phyloP scores from a whole-genome alignment of 2,113 vertebrate genomes.

The Odontophorus gujanensis region DNA sequence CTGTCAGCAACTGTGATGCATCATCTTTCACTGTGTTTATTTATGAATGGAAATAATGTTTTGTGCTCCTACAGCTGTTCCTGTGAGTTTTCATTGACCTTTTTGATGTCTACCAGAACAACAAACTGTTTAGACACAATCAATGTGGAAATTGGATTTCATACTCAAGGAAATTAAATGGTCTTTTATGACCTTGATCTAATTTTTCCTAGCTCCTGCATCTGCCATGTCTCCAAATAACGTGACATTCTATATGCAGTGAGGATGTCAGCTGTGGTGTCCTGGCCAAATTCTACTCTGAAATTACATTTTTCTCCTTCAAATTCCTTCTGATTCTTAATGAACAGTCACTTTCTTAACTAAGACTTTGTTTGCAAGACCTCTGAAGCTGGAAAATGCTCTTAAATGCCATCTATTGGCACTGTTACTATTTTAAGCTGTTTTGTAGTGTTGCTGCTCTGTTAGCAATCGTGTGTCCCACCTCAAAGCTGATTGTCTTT shows the following conservation, averaged over 20 bases:
- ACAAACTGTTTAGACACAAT: not conserved
- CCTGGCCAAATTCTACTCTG: not conserved
- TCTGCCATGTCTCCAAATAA: not conserved
- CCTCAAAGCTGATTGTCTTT: not conserved
- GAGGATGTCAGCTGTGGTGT: not conserved
- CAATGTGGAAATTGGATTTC: conserved; percentile 28
- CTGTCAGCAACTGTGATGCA: not conserved
- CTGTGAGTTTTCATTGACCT: not conserved
- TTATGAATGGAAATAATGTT: not conserved
- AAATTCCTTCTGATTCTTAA: not conserved
- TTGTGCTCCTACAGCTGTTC: not conserved
- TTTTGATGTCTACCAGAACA: not conserved
- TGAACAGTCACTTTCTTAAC: not conserved
- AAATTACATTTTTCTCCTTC: not conserved
- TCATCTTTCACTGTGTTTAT: not conserved
- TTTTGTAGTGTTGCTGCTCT: not conserved
- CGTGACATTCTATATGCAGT: not conserved
- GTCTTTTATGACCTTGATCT: not conserved
- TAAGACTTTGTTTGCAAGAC: not conserved
- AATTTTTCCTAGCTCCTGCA: not conserved
- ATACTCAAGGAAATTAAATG: not conserved
- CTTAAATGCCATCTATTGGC: not conserved
- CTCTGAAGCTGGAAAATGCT: conserved; percentile 38
- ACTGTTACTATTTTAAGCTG: not conserved
- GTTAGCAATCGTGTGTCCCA: not conserved